phyloP scores from a whole-genome alignment of 2,888 invertebrate species.

The Dasysyrphus tricinctus region DNA sequence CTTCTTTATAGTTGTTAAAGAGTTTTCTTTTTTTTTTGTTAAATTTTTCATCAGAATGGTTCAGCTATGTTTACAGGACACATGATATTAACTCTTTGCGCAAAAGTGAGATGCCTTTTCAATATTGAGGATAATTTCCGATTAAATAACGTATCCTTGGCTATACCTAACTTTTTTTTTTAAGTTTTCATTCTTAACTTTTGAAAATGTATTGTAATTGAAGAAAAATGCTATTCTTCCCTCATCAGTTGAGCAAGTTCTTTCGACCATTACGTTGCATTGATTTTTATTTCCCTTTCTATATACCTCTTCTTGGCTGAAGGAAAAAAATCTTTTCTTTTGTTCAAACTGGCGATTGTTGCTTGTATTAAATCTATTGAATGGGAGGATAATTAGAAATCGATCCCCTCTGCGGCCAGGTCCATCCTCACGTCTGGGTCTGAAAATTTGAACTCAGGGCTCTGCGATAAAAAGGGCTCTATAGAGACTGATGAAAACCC shows the following conservation, averaged over 20 bases:
- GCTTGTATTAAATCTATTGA: constrained; percentile 5
- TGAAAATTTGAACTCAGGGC: background rate
- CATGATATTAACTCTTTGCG: constrained; percentile 41
- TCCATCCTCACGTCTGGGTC: background rate
- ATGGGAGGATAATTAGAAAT: constrained; percentile 67
- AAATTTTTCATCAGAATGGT: constrained; percentile 1
- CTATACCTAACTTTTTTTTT: background rate
- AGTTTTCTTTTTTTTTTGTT: constrained; percentile 18
- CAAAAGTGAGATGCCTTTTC: constrained; percentile 37
- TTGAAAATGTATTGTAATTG: constrained; percentile 18
- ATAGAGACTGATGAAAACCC: no score
- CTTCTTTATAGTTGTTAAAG: background rate
- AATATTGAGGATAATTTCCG: constrained; percentile 60
- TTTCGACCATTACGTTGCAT: background rate
- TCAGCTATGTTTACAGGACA: constrained; percentile 40
- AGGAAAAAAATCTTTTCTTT: constrained; percentile 1
- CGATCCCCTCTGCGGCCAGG: constrained; percentile 12
- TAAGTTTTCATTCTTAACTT: background rate
- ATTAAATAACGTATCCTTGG: constrained; percentile 57
- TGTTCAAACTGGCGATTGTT: constrained; percentile 36
- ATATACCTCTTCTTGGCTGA: background rate
- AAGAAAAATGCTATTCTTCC: background rate
- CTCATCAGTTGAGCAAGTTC: background rate
- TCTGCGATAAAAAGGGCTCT: background rate
- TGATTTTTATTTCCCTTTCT: constrained; percentile 4